Percentiles rank a stretch among this genome's conserved stretches.
Evolutionary conservation across 2,888 invertebrate genomes (phyloP).

Genomic region (Drosophila rellima): DNA sequence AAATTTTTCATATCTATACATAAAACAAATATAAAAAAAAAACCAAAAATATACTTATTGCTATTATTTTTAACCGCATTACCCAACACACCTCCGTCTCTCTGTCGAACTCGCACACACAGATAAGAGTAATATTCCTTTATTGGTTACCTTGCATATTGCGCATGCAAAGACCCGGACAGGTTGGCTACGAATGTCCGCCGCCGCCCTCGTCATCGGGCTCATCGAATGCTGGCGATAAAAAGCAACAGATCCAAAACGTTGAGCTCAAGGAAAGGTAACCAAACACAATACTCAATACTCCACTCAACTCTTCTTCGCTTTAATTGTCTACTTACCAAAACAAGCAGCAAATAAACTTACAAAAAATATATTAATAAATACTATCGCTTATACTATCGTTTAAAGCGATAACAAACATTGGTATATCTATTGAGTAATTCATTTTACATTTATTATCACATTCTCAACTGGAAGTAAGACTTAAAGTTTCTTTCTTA

Average conservation of each 20-base stretch:
- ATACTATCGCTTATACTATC: conserved; percentile 9
- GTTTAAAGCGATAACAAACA: background rate
- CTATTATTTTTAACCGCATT: conserved; percentile 77
- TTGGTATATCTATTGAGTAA: background rate
- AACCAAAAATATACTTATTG: conserved; percentile 69
- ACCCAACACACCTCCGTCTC: conserved; percentile 80
- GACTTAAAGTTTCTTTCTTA: background rate
- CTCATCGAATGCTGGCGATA: conserved; percentile 86
- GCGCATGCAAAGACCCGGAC: conserved; percentile 94
- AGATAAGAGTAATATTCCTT: conserved; percentile 96
- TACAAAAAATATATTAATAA: background rate
- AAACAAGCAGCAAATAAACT: background rate
- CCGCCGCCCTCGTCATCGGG: conserved; percentile 88
- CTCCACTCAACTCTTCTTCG: background rate
- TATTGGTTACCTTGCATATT: conserved; percentile 99
- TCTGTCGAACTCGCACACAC: conserved; percentile 81
- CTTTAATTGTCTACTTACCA: conserved; percentile 6
- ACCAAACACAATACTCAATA: conserved; percentile 49
- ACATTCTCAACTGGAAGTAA: background rate
- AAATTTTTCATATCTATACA: conserved; percentile 26
- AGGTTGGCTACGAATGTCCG: conserved; percentile 86
- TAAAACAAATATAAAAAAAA: conserved; percentile 43
- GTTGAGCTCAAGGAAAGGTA: conserved; percentile 93
- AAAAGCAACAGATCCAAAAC: conserved; percentile 89
- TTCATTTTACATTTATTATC: background rate